Base-by-base conservation (phyloP, 1,140 invertebrate genomes). In the Lineus longissimus region DNA sequence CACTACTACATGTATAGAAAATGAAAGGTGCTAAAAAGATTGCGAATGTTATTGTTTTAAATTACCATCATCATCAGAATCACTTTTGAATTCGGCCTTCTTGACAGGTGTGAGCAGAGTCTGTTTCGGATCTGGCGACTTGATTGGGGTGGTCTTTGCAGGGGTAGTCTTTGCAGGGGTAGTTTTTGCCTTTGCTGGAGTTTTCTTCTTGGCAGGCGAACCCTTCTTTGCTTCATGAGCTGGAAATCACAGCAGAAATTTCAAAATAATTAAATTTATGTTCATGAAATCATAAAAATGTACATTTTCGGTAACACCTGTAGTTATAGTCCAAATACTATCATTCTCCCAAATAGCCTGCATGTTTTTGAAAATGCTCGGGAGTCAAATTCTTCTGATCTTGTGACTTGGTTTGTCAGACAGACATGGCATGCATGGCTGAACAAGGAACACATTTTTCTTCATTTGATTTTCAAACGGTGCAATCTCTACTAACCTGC, bases 401-500 rank as follows among this genome's bases (percentile, higher is more conserved):
- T n/a, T n/a, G n/a, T n/a, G n/a, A n/a, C n/a, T n/a, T n/a, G n/a
- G n/a, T n/a, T n/a, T n/a, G n/a, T n/a, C n/a, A n/a, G n/a, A n/a
- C n/a, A n/a, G n/a, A n/a, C n/a, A n/a, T n/a, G n/a, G n/a, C n/a
- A n/a, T n/a, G n/a, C n/a, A n/a, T n/a, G n/a, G n/a, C n/a, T n/a
- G n/a, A n/a, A n/a, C n/a, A n/a, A n/a, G n/a, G n/a, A n/a, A n/a
- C n/a, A n/a, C n/a, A n/a, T n/a, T n/a, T n/a, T 33, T 57, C 4
- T 27, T 33, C 4, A 33, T 6, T 29, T 7, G 30, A 29, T 33
- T 57, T 7, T 27, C 13, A 11, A 11, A 9, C 11, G 11, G n/a
- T 29, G 27, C 17, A 57, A 67, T 31, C 25, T 66, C 30, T 9
- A 22, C 63, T 65, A 66, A 84, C 81, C 81, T 70, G 82, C 71